phyloP scores from a whole-genome alignment of 1,140 invertebrate species.

The Eumeta japonica region DNA sequence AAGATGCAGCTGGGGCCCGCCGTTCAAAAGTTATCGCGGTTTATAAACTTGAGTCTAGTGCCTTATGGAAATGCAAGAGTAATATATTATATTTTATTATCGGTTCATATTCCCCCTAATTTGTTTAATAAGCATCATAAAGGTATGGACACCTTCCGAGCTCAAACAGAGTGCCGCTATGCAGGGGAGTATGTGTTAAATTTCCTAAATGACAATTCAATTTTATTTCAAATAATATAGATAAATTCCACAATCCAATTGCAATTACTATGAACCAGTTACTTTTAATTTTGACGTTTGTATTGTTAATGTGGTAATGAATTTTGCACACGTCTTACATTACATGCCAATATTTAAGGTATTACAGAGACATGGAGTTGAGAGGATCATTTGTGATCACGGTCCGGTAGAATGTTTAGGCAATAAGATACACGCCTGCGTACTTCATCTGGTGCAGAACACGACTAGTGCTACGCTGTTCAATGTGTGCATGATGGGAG shows the following conservation, averaged over 20 bases:
- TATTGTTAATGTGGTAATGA: no score
- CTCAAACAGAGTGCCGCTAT: no score
- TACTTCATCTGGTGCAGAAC: conserved; percentile 35
- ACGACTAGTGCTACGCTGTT: conserved; percentile 16
- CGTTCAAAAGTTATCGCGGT: conserved; percentile 45
- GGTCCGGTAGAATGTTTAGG: conserved; percentile 62
- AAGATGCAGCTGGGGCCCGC: conserved; percentile 55
- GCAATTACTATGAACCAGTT: no score
- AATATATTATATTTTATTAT: conserved; percentile 22
- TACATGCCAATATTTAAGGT: conserved; percentile 39
- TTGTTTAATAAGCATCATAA: not conserved
- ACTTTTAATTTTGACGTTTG: no score
- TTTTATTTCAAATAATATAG: no score
- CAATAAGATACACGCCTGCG: conserved; percentile 65
- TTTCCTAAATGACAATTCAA: no score
- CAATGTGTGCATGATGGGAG: conserved; percentile 25
- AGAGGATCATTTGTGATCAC: conserved; percentile 70
- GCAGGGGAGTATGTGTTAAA: no score
- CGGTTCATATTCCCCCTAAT: conserved; percentile 16
- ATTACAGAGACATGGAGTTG: no score
- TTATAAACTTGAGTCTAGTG: conserved; percentile 57
- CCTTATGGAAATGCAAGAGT: conserved; percentile 78
- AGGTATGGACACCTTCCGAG: not conserved
- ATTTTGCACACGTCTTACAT: conserved; percentile 17
- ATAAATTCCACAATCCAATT: no score